These are phyloP conservation scores for Lasioglossum oenotherae DNA, from an alignment of 2,888 invertebrate species.

Conservation along the genomic window DNA sequence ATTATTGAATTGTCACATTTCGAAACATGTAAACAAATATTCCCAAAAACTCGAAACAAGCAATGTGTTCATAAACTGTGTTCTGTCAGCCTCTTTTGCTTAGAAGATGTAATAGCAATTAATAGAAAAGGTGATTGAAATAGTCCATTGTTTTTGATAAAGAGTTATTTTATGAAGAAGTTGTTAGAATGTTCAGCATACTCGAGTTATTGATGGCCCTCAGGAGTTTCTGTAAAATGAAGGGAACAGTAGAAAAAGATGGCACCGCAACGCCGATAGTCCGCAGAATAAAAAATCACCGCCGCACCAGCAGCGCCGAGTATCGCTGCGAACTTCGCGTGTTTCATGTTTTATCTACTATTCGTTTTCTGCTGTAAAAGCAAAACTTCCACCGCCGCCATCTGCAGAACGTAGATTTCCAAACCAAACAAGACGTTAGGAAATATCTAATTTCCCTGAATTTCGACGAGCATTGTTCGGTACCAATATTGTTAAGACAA, in stretches of 20 bases:
- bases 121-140: neutral
- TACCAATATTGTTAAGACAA: no score
- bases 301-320: neutral
- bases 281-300: neutral
- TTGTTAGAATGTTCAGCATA: neutral
- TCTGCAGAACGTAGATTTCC: neutral
- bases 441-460: neutral
- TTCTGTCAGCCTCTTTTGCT: neutral
- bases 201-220: neutral
- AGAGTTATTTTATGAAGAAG: neutral
- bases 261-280: neutral
- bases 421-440: neutral
- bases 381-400: neutral
- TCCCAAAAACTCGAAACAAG: neutral
- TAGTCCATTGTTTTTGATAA: neutral
- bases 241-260: neutral
- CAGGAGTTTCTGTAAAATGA: neutral
- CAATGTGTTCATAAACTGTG: neutral
- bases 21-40: neutral
- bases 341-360: neutral
- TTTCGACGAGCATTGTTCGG: neutral
- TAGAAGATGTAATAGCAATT: neutral
- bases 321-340: neutral
- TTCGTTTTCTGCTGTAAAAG: neutral
- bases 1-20: neutral